Evolutionary conservation across 2,888 invertebrate species (phyloP).

Genomic region (Dromius quadrimaculatus): DNA sequence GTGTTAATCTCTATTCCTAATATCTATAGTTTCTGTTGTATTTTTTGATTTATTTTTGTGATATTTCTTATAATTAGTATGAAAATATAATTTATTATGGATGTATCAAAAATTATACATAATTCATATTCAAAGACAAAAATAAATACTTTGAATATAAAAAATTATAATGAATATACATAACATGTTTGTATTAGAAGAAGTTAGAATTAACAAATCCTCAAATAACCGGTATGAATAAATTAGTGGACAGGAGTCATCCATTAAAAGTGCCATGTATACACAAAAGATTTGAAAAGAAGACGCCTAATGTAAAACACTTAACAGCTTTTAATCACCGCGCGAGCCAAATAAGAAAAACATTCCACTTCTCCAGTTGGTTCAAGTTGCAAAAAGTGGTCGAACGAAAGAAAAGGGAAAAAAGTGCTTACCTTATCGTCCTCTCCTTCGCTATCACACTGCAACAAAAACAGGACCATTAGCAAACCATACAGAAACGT

Average conservation of each 20-base stretch:
- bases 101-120: no score
- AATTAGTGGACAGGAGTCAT: slow-evolving; percentile 21
- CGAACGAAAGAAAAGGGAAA: slow-evolving; percentile 50
- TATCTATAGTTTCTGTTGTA: no score
- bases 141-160: no score
- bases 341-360: slow-evolving; percentile 29
- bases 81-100: no score
- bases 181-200: no score
- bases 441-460: slow-evolving; percentile 95
- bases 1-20: no score
- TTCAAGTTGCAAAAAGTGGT: slow-evolving; percentile 35
- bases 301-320: slow-evolving; percentile 41
- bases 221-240: slow-evolving; percentile 34
- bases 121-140: no score
- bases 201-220: no score
- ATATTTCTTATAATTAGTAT: no score
- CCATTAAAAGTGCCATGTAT: slow-evolving; percentile 42
- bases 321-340: slow-evolving; percentile 44
- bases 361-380: slow-evolving; percentile 18
- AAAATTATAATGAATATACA: no score
- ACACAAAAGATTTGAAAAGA: slow-evolving; percentile 41
- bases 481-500: slow-evolving; percentile 56
- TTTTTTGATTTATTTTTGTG: no score
- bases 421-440: slow-evolving; percentile 85
- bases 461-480: slow-evolving; percentile 69